These are phyloP conservation scores for Tachysurus vachellii DNA, from an alignment of 2,113 vertebrate species.

Conservation along the genomic window DNA sequence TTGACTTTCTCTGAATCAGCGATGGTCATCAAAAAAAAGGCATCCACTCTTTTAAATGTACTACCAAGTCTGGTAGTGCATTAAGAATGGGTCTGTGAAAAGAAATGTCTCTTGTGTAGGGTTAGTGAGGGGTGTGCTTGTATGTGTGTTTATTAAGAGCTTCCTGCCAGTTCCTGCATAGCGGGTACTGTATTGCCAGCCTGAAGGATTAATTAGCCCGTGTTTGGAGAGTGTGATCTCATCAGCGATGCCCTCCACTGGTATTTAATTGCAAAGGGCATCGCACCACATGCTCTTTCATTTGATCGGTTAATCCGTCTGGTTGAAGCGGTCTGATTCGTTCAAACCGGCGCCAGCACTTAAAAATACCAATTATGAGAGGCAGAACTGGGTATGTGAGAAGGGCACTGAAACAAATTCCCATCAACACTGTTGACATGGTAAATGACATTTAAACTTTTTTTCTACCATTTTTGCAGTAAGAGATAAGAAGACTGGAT, in stretches of 20 bases:
- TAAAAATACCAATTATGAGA: conserved; percentile 36
- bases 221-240: conserved; percentile 43
- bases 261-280: conserved; percentile 54
- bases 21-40: conserved; percentile 19
- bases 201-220: conserved; percentile 50
- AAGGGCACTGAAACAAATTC: conserved; percentile 6
- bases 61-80: background rate
- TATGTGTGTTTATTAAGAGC: background rate
- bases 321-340: conserved; percentile 42
- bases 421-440: background rate
- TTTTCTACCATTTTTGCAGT: conserved; percentile 10
- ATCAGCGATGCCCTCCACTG: conserved; percentile 51
- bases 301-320: conserved; percentile 55
- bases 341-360: conserved; percentile 7
- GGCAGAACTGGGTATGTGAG: conserved; percentile 22
- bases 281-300: conserved; percentile 40
- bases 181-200: conserved; percentile 30
- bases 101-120: background rate
- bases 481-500: background rate
- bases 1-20: background rate
- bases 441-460: background rate
- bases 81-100: background rate
- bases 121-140: background rate
- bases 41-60: background rate
- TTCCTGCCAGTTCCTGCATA: conserved; percentile 31